phyloP scores from a whole-genome alignment of 2,888 invertebrate species.

The Chrysina gloriosa region DNA sequence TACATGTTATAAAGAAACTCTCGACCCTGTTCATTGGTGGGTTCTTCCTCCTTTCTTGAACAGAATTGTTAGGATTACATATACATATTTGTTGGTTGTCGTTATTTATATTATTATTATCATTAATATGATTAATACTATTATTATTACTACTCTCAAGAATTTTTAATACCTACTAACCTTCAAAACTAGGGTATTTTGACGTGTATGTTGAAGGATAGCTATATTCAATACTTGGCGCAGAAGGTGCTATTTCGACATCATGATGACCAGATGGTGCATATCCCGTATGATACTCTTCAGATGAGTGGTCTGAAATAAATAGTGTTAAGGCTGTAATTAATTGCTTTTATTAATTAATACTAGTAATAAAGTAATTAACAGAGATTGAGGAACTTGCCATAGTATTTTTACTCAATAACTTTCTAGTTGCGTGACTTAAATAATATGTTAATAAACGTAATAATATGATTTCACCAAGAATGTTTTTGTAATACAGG shows the following conservation, averaged over 20 bases:
- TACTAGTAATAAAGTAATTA: no score
- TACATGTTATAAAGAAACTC: no score
- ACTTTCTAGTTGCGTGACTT: neutral
- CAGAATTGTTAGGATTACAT: no score
- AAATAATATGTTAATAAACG: conserved; percentile 1
- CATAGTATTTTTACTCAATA: no score
- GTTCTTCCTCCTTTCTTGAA: neutral
- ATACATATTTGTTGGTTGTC: no score
- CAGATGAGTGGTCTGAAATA: conserved; percentile 31
- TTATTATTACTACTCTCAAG: no score
- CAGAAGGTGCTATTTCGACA: conserved; percentile 49
- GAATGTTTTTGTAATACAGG: neutral
- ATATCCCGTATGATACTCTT: conserved; percentile 47
- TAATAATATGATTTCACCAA: conserved; percentile 15
- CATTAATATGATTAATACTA: no score
- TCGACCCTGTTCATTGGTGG: neutral
- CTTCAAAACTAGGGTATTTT: conserved; percentile 35
- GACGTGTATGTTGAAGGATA: conserved; percentile 22
- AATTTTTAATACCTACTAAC: conserved; percentile 32
- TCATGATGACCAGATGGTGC: conserved; percentile 43
- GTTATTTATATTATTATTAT: no score
- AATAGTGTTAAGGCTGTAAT: no score
- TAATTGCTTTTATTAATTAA: no score
- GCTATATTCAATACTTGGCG: conserved; percentile 51
- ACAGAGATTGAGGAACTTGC: no score